Evolutionary conservation across 2,113 vertebrate genomes (phyloP), one percentile per base, ranked within the genome.

Genomic region (Serinus canaria): DNA sequence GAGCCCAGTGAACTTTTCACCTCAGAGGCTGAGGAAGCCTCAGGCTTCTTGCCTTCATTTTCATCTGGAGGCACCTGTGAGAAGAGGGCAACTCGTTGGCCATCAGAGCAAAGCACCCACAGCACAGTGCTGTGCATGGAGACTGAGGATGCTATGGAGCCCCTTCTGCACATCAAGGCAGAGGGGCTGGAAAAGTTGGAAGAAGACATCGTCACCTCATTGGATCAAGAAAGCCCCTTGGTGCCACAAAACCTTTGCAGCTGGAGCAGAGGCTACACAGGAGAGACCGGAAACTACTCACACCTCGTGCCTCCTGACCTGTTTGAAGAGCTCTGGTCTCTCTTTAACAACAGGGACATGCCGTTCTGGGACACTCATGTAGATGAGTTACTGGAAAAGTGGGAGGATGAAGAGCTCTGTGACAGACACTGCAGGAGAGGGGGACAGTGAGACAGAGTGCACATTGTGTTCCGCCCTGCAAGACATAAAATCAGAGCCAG

Each of bases 111-210:
- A 11, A 35, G 33, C 1, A 2, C 56, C 23, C 23, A 59, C 3
- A 7, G 10, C n/a, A 35, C 7, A 0, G 3, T 35, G 22, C n/a
- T 25, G n/a, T 25, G n/a, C n/a, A 8, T 3, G 1, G n/a, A 25
- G 23, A 8, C n/a, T 17, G n/a, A 17, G 10, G n/a, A 11, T 25
- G n/a, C 22, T 25, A 11, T 7, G 5, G 35, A 59, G 23, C 56
- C 23, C 56, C 7, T 11, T 35, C 15, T 35, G n/a, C 3, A 16
- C 10, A 35, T 59, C 5, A 3, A 17, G 22, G n/a, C 15, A 25
- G n/a, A 35, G 56, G 56, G 35, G 10, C n/a, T 25, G 56, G n/a
- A 59, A n/a, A 6, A 24, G 15, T 35, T 59, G 22, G 56, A 59
- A 25, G n/a, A 59, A 35, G 56, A 59, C 10, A 35, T 59, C 15